These are phyloP conservation scores for Nomia melanderi DNA, from an alignment of 1,140 invertebrate species.

Conservation along the genomic window DNA sequence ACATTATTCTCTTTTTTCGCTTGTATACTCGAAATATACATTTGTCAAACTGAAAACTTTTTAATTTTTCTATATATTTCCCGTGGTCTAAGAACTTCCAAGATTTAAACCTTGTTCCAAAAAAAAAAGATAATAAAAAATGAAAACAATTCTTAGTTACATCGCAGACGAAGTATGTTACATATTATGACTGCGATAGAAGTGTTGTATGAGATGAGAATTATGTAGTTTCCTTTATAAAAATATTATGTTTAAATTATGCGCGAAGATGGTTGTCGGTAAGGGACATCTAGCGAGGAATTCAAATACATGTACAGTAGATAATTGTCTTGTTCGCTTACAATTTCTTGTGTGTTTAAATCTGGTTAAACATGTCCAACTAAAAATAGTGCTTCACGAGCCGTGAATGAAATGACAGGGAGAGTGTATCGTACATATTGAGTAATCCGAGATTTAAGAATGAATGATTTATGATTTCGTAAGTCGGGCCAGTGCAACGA, in stretches of 20 bases:
- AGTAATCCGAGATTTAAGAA: not conserved
- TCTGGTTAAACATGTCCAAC: not conserved
- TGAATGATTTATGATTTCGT: not conserved
- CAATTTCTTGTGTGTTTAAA: constrained; percentile 3
- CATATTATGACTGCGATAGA: no score
- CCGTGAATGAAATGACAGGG: constrained; percentile 1
- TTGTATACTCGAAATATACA: no score
- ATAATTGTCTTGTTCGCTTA: not conserved
- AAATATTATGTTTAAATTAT: not conserved
- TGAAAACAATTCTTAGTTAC: no score
- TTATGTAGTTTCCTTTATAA: no score
- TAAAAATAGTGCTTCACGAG: not conserved
- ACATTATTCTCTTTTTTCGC: no score
- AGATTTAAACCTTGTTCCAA: no score
- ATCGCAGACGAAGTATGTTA: no score
- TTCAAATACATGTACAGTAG: not conserved
- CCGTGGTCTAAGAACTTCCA: no score
- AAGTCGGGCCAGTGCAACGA: not conserved
- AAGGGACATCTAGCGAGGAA: constrained; percentile 14
- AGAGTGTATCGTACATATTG: not conserved
- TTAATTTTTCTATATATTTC: no score
- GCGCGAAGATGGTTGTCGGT: not conserved
- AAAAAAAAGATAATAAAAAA: no score
- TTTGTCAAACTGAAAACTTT: no score
- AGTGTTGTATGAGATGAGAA: no score